Conservation (phyloP, 2,888 invertebrate genomes). For the Euplexia lucipara region DNA sequence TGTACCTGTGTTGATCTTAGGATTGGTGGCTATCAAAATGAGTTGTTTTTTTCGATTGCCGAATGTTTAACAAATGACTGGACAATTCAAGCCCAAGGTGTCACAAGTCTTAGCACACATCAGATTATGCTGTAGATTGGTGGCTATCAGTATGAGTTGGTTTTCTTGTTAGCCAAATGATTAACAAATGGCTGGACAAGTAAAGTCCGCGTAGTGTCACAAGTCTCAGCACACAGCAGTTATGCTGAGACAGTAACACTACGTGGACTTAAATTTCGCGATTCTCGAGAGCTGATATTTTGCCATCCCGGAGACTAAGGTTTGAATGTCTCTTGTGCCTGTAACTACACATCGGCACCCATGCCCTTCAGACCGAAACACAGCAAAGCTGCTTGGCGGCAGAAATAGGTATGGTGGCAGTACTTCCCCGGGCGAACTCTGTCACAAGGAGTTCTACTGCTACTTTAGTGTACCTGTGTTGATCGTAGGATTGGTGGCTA, state of each 20-base stretch:
- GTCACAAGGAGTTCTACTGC: conserved; percentile 20
- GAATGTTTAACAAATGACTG: conserved; percentile 22
- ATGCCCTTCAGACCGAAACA: conserved; percentile 2
- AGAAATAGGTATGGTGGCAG: conserved; percentile 22
- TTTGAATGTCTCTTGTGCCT: conserved; percentile 2
- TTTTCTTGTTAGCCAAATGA: no score
- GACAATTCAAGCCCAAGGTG: no score
- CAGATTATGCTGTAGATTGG: no score
- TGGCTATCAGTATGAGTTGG: no score
- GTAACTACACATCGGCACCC: neutral
- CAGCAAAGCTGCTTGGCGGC: neutral
- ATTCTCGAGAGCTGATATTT: neutral
- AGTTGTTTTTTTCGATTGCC: no score
- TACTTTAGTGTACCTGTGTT: no score
- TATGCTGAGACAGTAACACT: neutral
- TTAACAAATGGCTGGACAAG: no score
- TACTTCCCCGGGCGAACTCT: conserved; percentile 21
- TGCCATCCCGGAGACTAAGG: neutral
- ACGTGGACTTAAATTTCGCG: neutral
- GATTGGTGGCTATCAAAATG: neutral
- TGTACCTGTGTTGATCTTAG: neutral
- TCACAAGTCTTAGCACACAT: no score
- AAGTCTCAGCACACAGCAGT: no score
- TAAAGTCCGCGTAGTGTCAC: no score
- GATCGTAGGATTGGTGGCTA: no score